Conservation (phyloP, 2,113 vertebrate genomes). For the Thalassarche chlororhynchos region DNA sequence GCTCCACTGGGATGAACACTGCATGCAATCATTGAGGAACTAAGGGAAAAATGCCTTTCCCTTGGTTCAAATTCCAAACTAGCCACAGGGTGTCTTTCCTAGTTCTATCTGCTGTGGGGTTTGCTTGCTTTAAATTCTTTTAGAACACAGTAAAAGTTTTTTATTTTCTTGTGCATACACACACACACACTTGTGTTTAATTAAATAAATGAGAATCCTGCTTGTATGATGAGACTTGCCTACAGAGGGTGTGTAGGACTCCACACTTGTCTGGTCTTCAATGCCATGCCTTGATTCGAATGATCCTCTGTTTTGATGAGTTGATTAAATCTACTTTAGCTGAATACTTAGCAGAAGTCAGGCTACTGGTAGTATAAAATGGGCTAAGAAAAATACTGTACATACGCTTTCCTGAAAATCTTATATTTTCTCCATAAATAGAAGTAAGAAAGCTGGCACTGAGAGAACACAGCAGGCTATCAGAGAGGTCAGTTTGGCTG, state of each 20-base stretch:
- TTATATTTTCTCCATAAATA: neutral
- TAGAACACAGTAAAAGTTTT: neutral
- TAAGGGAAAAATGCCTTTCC: neutral
- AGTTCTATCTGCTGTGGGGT: neutral
- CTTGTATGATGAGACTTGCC: neutral
- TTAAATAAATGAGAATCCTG: neutral
- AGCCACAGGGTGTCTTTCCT: neutral
- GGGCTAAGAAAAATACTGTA: neutral
- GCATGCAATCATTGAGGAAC: neutral
- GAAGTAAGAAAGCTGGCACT: neutral
- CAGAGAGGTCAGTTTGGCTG: neutral
- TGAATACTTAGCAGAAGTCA: neutral
- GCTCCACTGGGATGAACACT: neutral
- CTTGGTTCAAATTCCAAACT: neutral
- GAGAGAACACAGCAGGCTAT: neutral
- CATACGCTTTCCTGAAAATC: neutral
- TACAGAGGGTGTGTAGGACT: neutral
- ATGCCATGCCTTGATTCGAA: neutral
- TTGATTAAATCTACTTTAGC: neutral
- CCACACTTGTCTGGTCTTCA: neutral
- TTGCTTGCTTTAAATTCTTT: neutral
- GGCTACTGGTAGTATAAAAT: neutral
- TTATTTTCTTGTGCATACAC: neutral
- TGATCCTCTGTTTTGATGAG: neutral
- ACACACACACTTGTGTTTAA: neutral